Base-by-base conservation (phyloP, 2,113 vertebrate species). In the Rhinolophus sinicus region DNA sequence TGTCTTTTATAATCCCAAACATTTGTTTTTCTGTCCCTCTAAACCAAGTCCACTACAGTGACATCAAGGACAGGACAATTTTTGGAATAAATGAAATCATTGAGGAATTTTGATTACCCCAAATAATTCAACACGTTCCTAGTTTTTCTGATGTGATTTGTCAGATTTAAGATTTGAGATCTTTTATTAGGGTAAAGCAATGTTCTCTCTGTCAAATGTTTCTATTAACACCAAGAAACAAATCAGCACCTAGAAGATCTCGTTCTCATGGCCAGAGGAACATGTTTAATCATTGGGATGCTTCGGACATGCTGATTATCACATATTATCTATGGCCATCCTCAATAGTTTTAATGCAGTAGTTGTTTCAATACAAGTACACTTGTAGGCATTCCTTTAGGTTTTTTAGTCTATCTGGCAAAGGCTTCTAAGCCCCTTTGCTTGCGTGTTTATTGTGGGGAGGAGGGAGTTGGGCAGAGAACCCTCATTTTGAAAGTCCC, bases 21-120 rank as follows among this genome's bases (percentile, higher is more conserved):
- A 72, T 70, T 21, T 60, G 4, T 76, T 73, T 72, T 86, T 67
- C 58, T 69, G 62, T 62, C 13, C 10, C 13, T 75, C 6, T 86
- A 62, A 69, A 50, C 5, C 33, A 82, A 5, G 16, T 50, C 22
- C 62, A 77, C n/a, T 60, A 13, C 21, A 18, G 8, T n/a, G 11
- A 33, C 7, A 35, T 83, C 44, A 81, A 44, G 76, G 30, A 82
- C 14, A 73, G 22, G 76, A 72, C 73, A 72, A 81, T 90, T 52
- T 88, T 82, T 40, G 40, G 24, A 77, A 73, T 30, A 93, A 89
- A 73, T 81, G 19, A 94, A 95, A 83, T 47, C 15, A 38, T 54
- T 73, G 3, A 69, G 44, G 6, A 44, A 89, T 86, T 73, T 88
- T 60, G n/a, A 72, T 78, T 60, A 65, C 7, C 3, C 64, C 24